A percentile compares a stretch with the other conserved stretches of the same genome.
Evolutionary conservation across 2,888 invertebrate species (phyloP).

Genomic region (Parelbella ahira): DNA sequence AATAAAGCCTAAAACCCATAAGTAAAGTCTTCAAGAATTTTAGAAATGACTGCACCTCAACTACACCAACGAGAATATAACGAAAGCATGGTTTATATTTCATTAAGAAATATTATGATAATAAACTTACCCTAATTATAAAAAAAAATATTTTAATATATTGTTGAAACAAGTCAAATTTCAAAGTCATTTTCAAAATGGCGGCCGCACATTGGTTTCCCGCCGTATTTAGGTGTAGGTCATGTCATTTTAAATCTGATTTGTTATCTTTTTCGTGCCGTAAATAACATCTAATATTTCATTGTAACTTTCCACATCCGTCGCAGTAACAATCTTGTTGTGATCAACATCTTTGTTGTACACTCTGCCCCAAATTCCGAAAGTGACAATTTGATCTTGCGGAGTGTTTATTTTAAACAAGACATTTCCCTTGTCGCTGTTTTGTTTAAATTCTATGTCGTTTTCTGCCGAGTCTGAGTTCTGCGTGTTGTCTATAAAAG

Average conservation of each 20-base stretch:
- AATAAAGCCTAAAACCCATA: no score
- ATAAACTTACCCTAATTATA: no score
- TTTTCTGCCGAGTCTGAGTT: constrained; percentile 8
- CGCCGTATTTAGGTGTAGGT: no score
- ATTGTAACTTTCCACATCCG: constrained; percentile 46
- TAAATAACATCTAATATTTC: constrained; percentile 52
- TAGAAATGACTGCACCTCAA: no score
- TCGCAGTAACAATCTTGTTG: constrained; percentile 39
- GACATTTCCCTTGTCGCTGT: constrained; percentile 36
- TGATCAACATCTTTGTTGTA: constrained; percentile 68
- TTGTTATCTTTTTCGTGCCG: constrained; percentile 25
- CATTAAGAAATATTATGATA: no score
- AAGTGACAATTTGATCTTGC: constrained; percentile 65
- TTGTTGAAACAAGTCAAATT: no score
- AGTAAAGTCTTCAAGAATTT: no score
- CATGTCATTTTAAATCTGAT: background rate
- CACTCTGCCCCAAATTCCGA: constrained; percentile 69
- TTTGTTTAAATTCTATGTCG: constrained; percentile 9
- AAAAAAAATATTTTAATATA: no score
- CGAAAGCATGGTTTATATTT: no score
- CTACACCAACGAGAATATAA: no score
- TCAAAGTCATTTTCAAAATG: no score
- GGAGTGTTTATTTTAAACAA: constrained; percentile 48
- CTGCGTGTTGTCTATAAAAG: constrained; percentile 34
- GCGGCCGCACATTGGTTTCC: no score